Evolutionary conservation across 2,888 invertebrate genomes (phyloP), one percentile per base, ranked within the genome.

Genomic region (Charanyca ferruginea): DNA sequence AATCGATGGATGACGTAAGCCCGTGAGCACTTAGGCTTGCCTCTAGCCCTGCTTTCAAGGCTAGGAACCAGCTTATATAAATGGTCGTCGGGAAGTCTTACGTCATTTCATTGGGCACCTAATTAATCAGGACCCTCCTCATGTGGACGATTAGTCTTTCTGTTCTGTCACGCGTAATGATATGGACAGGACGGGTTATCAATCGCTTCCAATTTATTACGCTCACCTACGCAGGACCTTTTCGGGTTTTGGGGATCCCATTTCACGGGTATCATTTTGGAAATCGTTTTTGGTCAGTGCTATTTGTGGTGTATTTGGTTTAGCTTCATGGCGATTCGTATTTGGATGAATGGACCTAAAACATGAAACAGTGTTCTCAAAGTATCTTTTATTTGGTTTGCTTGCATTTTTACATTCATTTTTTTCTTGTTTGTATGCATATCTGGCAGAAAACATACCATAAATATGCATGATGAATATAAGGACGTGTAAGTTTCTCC

Each of bases 81-180:
- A 79, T 79, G 70, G 42, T 48, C 7, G 53, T 16, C 16, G 32
- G 54, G 57, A 58, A 66, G 65, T 76, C 61, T 69, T 54, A 62
- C 77, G 77, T 81, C 76, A 79, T 80, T 71, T 78, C 73, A 73
- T 72, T 62, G 65, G 66, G 70, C 25, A 67, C 63, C 70, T 83
- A 81, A 84, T 83, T 83, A 82, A 83, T 84, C 78, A 74, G 64
- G 59, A 80, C 85, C 84, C 78, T 76, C 63, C 70, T 82, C 83
- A 71, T 72, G 77, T 66, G 65, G 45, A 65, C 75, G 67, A 79
- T 79, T 75, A 75, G 77, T 80, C 81, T 77, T 66, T 75, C 72
- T 38, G 61, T 65, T 73, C 76, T 72, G 81, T 78, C 80, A 62
- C 77, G 18, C 54, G 65, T 70, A 71, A 64, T 76, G 83, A 77